phyloP scores from a whole-genome alignment of 2,797 vertebrate genomes.

The Austrolebias charrua region DNA sequence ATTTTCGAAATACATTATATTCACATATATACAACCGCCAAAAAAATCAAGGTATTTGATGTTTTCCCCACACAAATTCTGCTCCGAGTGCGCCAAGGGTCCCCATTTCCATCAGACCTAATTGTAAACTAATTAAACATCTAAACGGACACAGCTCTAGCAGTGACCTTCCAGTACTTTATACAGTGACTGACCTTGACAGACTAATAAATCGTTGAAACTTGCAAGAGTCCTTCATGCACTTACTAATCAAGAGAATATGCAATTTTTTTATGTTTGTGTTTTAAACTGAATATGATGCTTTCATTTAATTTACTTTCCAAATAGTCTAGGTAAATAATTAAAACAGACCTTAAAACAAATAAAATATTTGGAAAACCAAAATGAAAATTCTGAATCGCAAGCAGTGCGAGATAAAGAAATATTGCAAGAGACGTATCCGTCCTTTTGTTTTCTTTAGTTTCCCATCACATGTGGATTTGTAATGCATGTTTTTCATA shows the following conservation, averaged over 20 bases:
- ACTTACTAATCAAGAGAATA: no score
- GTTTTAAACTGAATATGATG: no score
- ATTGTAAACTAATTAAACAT: background rate
- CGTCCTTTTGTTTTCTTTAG: slow-evolving; percentile 10
- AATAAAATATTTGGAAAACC: background rate
- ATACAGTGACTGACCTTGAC: no score
- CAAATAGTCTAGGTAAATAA: background rate
- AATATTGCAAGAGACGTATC: slow-evolving; percentile 30
- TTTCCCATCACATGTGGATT: slow-evolving; percentile 8
- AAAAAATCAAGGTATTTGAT: slow-evolving; percentile 8
- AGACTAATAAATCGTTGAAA: no score
- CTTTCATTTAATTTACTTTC: background rate
- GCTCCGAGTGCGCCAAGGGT: background rate
- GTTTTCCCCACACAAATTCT: background rate
- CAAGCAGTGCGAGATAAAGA: slow-evolving; percentile 4
- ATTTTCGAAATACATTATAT: background rate
- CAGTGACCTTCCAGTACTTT: background rate
- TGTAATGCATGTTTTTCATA: background rate
- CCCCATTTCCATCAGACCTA: slow-evolving; percentile 3
- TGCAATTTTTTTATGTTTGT: no score
- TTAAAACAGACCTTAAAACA: slow-evolving; percentile 5
- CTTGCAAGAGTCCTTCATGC: no score
- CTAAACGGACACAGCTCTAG: background rate
- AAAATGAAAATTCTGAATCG: background rate
- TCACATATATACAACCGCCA: no score